phyloP scores from a whole-genome alignment of 2,797 vertebrate species.

The Scomberomorus guttatus region DNA sequence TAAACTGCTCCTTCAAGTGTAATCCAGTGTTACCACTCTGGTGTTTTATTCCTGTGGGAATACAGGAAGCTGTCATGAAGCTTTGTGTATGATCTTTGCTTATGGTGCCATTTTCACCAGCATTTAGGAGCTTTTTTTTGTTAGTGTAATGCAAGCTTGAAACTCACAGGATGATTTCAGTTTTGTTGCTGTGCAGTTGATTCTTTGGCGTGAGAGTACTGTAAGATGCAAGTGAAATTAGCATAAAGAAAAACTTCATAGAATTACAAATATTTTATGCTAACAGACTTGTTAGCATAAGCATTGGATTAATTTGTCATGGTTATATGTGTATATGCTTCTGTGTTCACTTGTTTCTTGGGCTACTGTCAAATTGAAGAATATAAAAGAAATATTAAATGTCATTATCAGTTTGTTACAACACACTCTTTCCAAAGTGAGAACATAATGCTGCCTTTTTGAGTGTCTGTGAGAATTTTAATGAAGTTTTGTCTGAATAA shows the following conservation, averaged over 20 bases:
- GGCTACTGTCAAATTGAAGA: conserved; percentile 28
- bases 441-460: conserved; percentile 40
- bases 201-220: conserved; percentile 13
- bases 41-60: conserved; percentile 25
- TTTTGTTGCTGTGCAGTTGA: conserved; percentile 19
- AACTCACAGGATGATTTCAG: neutral
- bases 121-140: conserved; percentile 10
- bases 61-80: conserved; percentile 8
- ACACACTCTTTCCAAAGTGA: conserved; percentile 33
- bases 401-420: conserved; percentile 8
- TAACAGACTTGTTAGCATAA: neutral
- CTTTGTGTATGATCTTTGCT: conserved; percentile 30
- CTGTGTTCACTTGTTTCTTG: conserved; percentile 22
- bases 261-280: neutral
- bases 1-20: conserved; percentile 18
- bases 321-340: neutral
- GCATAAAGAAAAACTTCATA: neutral
- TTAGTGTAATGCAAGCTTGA: conserved; percentile 30
- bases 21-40: conserved; percentile 8
- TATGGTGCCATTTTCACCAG: conserved; percentile 48
- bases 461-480: neutral
- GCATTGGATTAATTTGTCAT: neutral
- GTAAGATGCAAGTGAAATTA: conserved; percentile 20
- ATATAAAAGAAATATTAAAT: conserved; percentile 12
- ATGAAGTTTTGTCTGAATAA: conserved; percentile 17